Base-by-base conservation (phyloP, 2,888 invertebrate species). In the Cheilosia scutellata region DNA sequence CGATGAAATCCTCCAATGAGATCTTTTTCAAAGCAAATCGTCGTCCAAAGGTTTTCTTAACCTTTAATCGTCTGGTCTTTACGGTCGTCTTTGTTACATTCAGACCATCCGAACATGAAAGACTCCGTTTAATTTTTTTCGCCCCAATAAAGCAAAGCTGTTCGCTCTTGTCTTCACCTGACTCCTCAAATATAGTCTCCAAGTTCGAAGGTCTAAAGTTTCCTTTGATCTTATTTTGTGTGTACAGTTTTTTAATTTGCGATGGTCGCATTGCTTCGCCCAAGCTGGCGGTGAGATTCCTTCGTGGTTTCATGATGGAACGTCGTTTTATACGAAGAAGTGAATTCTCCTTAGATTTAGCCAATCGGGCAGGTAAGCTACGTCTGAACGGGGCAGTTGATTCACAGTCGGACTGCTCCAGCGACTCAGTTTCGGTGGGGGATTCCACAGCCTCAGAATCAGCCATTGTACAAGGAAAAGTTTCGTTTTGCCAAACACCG, bases 121-220 rank as follows among this genome's bases (percentile, higher is more conserved):
- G 88, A 47, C 90, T 89, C 0, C 91, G 89, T 0, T 89, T 89
- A 4, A 91, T 77, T 40, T 92, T 92, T 0, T 90, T 89, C 0
- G 87, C 78, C 3, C 91, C 91, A 13, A 91, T 90, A 3, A 91
- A 80, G 11, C 89, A 88, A 51, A 89, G 86, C 55, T 89, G 88
- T 25, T 87, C 87, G 51, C 88, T 88, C 0, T 89, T 89, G 0
- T 77, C 65, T 2, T 87, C 78, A 0, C 65, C 68, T 5, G 91
- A 89, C 77, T 92, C 91, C 74, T 92, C 91, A 53, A 90, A 92
- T 40, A 92, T 92, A 0, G 91, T 92, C 74, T 92, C 91, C 25
- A 92, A 77, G 71, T 89, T 91, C 3, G 92, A 82, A 3, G 91
- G 91, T 25, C 88, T 90, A 63, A 92, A 91, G 42, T 91, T 91